Evolutionary conservation across 2,888 invertebrate genomes (phyloP).

Genomic region (Brachycybe producta): DNA sequence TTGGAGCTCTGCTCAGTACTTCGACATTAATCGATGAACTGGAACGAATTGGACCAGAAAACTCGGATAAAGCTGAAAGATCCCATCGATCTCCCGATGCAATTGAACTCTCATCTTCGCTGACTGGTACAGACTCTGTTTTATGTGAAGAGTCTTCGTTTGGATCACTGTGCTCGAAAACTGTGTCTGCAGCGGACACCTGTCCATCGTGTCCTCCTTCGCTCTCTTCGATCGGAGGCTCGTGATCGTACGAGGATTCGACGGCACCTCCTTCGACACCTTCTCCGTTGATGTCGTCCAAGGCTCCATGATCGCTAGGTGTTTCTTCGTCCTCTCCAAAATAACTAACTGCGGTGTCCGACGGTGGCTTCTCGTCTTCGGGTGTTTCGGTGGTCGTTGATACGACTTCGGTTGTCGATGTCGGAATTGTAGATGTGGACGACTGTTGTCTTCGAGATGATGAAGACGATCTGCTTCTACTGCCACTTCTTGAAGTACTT

Average conservation of each 20-base stretch:
- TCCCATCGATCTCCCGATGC: conserved; percentile 10
- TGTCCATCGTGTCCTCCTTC: conserved; percentile 3
- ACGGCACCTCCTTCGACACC: neutral
- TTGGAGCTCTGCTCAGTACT: conserved; percentile 11
- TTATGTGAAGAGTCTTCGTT: conserved; percentile 5
- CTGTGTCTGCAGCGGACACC: conserved; percentile 11
- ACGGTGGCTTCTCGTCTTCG: conserved; percentile 4
- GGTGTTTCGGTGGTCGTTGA: neutral
- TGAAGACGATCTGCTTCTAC: neutral
- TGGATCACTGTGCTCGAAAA: conserved; percentile 13
- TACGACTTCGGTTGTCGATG: no score
- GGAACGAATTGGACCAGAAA: conserved; percentile 5
- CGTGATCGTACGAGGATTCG: neutral
- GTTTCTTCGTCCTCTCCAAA: conserved; percentile 16
- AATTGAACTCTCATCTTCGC: neutral
- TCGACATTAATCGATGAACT: conserved; percentile 17
- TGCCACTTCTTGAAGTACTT: neutral
- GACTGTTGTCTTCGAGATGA: no score
- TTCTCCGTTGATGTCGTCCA: conserved; percentile 8
- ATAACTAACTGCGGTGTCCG: conserved; percentile 16
- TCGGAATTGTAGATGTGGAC: neutral
- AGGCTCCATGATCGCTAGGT: conserved; percentile 7
- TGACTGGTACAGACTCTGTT: conserved; percentile 7
- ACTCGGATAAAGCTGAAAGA: conserved; percentile 8
- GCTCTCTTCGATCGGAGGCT: neutral